Conservation (phyloP, 2,888 invertebrate species). For the Agonopterix arenella region DNA sequence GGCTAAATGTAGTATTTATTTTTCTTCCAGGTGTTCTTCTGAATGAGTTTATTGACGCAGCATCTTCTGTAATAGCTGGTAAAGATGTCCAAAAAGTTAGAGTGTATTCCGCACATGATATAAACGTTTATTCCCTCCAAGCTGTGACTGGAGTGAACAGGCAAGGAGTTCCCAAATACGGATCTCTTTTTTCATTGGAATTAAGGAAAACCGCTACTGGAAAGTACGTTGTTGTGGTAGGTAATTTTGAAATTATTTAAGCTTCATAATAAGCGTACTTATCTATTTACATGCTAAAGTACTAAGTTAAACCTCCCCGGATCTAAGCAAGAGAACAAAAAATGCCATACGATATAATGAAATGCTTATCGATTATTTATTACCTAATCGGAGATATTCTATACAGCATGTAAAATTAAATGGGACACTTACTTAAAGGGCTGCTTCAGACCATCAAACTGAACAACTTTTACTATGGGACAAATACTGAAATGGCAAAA, state of each 20-base stretch:
- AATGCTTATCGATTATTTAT: neutral
- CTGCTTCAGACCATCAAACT: too few relatives aligned
- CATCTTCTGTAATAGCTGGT: neutral
- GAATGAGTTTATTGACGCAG: slow-evolving; percentile 5
- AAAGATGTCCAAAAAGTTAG: slow-evolving; percentile 1
- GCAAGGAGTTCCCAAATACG: slow-evolving; percentile 5
- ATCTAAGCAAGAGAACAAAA: too few relatives aligned
- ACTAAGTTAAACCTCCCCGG: neutral
- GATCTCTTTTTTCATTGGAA: slow-evolving; percentile 5
- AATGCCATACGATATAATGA: neutral
- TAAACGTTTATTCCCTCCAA: slow-evolving; percentile 5
- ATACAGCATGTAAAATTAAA: too few relatives aligned
- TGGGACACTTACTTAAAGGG: too few relatives aligned
- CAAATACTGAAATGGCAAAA: too few relatives aligned
- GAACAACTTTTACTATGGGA: too few relatives aligned
- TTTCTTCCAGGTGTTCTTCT: slow-evolving; percentile 8
- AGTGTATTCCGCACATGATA: slow-evolving; percentile 9
- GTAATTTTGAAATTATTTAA: neutral
- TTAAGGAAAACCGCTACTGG: slow-evolving; percentile 6
- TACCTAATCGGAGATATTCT: neutral
- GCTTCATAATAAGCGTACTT: neutral
- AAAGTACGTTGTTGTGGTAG: slow-evolving; percentile 10
- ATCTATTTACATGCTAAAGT: too few relatives aligned
- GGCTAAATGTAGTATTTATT: too few relatives aligned
- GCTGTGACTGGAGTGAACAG: neutral